Conservation (phyloP, 1,140 invertebrate species). For the Apis florea region DNA sequence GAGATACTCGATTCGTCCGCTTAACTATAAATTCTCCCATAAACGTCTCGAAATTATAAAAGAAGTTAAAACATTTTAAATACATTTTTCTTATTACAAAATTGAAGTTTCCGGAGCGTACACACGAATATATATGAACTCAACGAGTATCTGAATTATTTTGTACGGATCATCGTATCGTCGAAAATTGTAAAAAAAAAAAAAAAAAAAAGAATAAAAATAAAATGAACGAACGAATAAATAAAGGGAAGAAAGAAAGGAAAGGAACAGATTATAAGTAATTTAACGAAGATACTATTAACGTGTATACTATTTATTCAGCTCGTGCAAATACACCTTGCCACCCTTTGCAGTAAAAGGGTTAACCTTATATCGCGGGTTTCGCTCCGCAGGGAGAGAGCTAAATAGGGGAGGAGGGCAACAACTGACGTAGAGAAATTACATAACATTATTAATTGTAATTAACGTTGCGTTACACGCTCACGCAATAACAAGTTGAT, state of each 20-base stretch:
- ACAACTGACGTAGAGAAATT: slow-evolving; percentile 45
- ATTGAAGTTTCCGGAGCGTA: too few relatives aligned
- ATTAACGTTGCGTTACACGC: slow-evolving; percentile 60
- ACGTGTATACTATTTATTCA: neutral
- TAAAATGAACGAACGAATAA: neutral
- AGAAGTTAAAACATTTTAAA: too few relatives aligned
- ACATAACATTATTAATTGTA: slow-evolving; percentile 63
- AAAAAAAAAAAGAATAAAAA: neutral
- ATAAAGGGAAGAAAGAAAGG: too few relatives aligned
- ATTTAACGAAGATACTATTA: neutral
- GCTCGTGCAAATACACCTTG: neutral
- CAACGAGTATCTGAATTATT: too few relatives aligned
- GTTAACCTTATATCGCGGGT: slow-evolving; percentile 29
- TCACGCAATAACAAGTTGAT: slow-evolving; percentile 55
- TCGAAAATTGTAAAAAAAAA: too few relatives aligned
- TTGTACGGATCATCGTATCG: too few relatives aligned
- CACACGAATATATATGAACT: too few relatives aligned
- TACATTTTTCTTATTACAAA: too few relatives aligned
- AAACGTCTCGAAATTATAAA: neutral
- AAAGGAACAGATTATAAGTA: slow-evolving; percentile 1
- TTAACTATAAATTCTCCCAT: neutral
- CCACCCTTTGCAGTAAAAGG: slow-evolving; percentile 24
- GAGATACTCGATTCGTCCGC: slow-evolving; percentile 2
- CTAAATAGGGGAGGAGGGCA: neutral
- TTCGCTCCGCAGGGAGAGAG: neutral